A percentile compares a stretch with the other conserved stretches of the same genome.
These are phyloP conservation scores for Silurus asotus DNA, from an alignment of 2,113 vertebrate genomes.

Conservation along the genomic window DNA sequence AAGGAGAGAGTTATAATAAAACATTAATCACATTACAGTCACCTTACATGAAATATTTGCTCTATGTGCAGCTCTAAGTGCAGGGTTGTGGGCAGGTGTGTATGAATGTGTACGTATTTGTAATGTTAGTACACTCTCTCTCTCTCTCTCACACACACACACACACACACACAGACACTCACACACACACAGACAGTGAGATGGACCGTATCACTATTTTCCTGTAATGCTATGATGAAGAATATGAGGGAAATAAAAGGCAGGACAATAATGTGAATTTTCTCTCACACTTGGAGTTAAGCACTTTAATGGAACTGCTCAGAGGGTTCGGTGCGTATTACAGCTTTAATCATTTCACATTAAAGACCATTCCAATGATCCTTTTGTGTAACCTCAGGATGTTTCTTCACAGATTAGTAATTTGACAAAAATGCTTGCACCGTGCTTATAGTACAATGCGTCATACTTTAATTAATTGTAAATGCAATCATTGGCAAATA, in stretches of 20 bases:
- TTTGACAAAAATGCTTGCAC: constrained; percentile 1
- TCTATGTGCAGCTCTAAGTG: constrained; percentile 20
- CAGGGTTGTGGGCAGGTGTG: constrained; percentile 17
- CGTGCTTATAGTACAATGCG: background rate
- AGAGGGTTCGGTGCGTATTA: constrained; percentile 12
- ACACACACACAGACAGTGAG: background rate
- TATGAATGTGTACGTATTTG: background rate
- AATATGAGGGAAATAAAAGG: constrained; percentile 13
- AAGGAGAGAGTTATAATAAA: background rate
- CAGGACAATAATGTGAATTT: constrained; percentile 31
- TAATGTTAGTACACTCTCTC: background rate
- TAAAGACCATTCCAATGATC: background rate
- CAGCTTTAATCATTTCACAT: constrained; percentile 37
- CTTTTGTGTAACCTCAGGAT: background rate
- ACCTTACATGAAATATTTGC: constrained; percentile 37
- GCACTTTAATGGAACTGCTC: constrained; percentile 1
- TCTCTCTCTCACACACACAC: background rate
- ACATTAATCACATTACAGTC: constrained; percentile 8
- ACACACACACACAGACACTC: background rate
- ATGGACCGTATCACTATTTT: background rate
- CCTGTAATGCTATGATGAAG: constrained; percentile 24
- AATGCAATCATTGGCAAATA: too few species aligned
- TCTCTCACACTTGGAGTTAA: constrained; percentile 1
- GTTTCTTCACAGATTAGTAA: constrained; percentile 16
- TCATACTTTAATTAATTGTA: too few species aligned